Evolutionary conservation across 2,888 invertebrate genomes (phyloP).

Genomic region (Hypselothyrea guttata): DNA sequence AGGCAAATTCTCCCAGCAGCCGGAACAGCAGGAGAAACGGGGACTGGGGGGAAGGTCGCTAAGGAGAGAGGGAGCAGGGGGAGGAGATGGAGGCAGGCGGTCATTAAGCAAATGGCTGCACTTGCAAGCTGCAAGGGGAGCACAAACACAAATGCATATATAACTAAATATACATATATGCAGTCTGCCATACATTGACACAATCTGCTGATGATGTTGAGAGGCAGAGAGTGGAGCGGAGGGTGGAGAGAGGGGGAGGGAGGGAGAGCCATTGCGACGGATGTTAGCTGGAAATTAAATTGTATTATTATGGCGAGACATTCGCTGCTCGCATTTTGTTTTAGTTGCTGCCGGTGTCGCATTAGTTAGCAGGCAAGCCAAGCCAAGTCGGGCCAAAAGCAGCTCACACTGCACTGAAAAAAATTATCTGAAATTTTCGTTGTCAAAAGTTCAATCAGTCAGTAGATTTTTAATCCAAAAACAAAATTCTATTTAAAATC

Average conservation of each 20-base stretch:
- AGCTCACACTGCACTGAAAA: too few species aligned
- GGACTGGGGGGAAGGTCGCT: conserved; percentile 28
- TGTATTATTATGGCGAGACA: conserved; percentile 78
- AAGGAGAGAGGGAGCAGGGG: conserved; percentile 21
- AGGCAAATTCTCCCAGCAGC: conserved; percentile 24
- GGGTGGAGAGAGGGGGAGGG: not conserved
- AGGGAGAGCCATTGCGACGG: conserved; percentile 39
- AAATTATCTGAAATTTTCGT: too few species aligned
- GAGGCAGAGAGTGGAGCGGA: not conserved
- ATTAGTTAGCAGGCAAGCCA: conserved; percentile 58
- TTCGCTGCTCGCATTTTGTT: conserved; percentile 65
- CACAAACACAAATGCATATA: conserved; percentile 4
- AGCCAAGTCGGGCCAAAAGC: conserved; percentile 2
- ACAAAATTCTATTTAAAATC: too few species aligned
- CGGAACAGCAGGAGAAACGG: conserved; percentile 41
- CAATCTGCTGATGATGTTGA: conserved; percentile 25
- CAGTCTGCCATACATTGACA: conserved; percentile 54
- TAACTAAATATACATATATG: conserved; percentile 19
- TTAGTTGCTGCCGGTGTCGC: conserved; percentile 63
- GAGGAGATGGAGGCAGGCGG: conserved; percentile 50
- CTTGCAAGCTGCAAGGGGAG: conserved; percentile 57
- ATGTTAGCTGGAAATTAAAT: conserved; percentile 77
- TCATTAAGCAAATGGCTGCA: conserved; percentile 77
- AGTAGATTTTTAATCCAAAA: too few species aligned
- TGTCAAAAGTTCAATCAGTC: too few species aligned